These are phyloP conservation scores for Argyrosomus regius DNA, from an alignment of 2,797 vertebrate species.

Conservation along the genomic window DNA sequence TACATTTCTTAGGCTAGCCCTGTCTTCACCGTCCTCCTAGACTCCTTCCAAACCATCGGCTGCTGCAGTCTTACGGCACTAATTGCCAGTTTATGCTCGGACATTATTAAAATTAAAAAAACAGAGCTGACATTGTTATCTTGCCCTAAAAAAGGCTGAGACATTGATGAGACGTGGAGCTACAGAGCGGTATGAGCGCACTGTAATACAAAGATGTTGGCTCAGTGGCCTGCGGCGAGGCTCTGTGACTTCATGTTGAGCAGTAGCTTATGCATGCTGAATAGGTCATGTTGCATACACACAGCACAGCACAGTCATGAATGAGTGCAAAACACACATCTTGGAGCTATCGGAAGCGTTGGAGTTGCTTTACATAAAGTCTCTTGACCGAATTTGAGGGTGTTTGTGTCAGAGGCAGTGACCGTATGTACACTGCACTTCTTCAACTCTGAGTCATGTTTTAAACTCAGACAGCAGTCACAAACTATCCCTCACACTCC, in stretches of 20 bases:
- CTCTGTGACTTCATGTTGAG: slow-evolving; percentile 32
- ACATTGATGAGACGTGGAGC: slow-evolving; percentile 52
- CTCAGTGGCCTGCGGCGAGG: slow-evolving; percentile 33
- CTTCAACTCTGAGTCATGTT: slow-evolving; percentile 49
- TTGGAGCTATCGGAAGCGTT: slow-evolving; percentile 14
- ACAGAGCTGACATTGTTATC: slow-evolving; percentile 45
- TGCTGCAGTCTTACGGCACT: slow-evolving; percentile 54
- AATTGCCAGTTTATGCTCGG: slow-evolving; percentile 71
- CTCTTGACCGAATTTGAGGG: neutral
- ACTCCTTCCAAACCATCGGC: slow-evolving; percentile 38
- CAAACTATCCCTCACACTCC: slow-evolving; percentile 36
- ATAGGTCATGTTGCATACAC: slow-evolving; percentile 29
- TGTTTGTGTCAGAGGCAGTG: slow-evolving; percentile 18
- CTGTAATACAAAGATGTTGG: slow-evolving; percentile 25
- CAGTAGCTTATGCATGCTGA: slow-evolving; percentile 38
- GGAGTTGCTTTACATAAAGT: slow-evolving; percentile 14
- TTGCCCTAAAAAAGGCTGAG: slow-evolving; percentile 43
- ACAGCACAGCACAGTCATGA: neutral
- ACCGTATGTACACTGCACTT: slow-evolving; percentile 14
- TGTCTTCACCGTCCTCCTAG: slow-evolving; percentile 1
- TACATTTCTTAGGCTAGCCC: slow-evolving; percentile 11
- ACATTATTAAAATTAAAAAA: slow-evolving; percentile 38
- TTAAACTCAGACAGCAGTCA: slow-evolving; percentile 29
- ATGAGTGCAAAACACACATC: slow-evolving; percentile 29
- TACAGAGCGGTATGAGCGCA: slow-evolving; percentile 9